Conservation (phyloP, 2,888 invertebrate species). For the Tetranychus piercei region DNA sequence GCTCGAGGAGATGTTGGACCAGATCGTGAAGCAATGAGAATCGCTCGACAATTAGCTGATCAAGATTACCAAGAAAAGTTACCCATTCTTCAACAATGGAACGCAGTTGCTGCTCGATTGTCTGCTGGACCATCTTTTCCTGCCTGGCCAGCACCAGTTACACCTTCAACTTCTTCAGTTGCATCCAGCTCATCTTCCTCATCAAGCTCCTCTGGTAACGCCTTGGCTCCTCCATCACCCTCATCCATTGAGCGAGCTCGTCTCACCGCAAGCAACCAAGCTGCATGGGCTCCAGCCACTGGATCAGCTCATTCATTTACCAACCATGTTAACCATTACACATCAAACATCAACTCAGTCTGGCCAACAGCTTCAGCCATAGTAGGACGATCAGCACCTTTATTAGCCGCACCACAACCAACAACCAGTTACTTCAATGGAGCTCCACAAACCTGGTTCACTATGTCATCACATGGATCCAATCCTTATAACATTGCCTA, state of each 20-base stretch:
- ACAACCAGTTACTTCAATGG: not conserved
- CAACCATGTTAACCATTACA: slow-evolving; percentile 1
- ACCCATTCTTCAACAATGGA: slow-evolving; percentile 9
- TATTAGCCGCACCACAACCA: not conserved
- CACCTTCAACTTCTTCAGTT: not conserved
- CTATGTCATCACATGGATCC: not conserved
- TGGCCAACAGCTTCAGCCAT: not conserved
- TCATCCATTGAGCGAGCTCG: not conserved
- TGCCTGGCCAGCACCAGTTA: not conserved
- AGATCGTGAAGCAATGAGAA: slow-evolving; percentile 14
- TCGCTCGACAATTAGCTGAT: slow-evolving; percentile 7
- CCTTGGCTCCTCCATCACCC: not conserved
- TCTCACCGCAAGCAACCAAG: not conserved
- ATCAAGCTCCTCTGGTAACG: not conserved
- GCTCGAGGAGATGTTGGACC: slow-evolving; percentile 22
- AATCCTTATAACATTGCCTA: not conserved
- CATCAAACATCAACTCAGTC: not conserved
- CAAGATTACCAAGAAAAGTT: slow-evolving; percentile 3
- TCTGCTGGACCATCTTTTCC: not conserved
- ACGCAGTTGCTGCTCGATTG: not conserved
- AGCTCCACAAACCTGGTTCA: not conserved
- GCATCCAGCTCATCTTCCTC: not conserved
- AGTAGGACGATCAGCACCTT: not conserved
- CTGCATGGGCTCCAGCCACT: not conserved
- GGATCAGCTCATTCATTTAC: not conserved